Percentiles rank a stretch among this genome's conserved stretches.
Conservation (phyloP, 92 coral and sea anemone genomes). For the Porites rus region DNA sequence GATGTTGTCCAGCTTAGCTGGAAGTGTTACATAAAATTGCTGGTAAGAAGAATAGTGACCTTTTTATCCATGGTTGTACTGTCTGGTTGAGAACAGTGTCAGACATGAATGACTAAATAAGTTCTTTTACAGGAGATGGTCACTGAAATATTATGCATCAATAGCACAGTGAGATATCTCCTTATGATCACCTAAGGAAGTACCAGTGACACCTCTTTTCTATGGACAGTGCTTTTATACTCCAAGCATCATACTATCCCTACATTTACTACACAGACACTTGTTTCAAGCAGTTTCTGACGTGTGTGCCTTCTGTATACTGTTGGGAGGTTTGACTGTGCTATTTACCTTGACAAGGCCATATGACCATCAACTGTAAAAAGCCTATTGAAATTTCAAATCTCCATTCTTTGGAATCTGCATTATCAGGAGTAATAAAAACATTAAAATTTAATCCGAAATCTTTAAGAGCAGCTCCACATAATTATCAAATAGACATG, state of each 20-base stretch:
- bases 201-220: too few relatives aligned
- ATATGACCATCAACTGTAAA: neutral
- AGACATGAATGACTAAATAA: slow-evolving; percentile 8
- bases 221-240: too few relatives aligned
- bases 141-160: neutral
- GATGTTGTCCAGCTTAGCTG: neutral
- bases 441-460: too few relatives aligned
- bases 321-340: too few relatives aligned
- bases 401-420: neutral
- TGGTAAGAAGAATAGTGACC: neutral
- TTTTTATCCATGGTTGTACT: slow-evolving; percentile 1
- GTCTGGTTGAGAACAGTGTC: slow-evolving; percentile 35
- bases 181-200: too few relatives aligned
- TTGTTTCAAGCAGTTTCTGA: too few relatives aligned
- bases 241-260: too few relatives aligned
- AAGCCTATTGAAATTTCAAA: neutral
- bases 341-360: neutral
- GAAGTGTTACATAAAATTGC: neutral
- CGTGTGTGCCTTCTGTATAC: too few relatives aligned
- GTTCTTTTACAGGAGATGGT: neutral
- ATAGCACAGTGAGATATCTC: too few relatives aligned
- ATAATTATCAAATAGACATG: too few relatives aligned
- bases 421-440: neutral
- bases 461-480: too few relatives aligned
- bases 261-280: too few relatives aligned